Conservation (phyloP, 1,140 invertebrate species). For the Brevipalpus yothersi region DNA sequence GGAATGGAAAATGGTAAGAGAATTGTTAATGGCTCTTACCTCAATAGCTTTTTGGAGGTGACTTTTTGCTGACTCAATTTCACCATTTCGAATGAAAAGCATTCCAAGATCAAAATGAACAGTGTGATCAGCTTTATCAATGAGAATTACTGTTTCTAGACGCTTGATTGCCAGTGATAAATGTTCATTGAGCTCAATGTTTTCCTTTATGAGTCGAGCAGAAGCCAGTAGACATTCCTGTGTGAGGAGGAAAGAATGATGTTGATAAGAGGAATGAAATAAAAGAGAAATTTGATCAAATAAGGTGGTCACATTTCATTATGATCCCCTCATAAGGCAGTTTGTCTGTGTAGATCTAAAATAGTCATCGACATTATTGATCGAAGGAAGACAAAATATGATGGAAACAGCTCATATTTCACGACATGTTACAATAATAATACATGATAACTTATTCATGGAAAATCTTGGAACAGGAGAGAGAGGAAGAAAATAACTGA, state of each 20-base stretch:
- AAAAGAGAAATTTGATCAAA: background rate
- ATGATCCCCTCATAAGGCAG: background rate
- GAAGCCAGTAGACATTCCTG: constrained; percentile 4
- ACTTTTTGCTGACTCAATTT: background rate
- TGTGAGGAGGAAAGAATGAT: background rate
- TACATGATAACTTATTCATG: too few relatives aligned
- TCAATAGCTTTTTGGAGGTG: constrained; percentile 3
- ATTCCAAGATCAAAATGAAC: constrained; percentile 8
- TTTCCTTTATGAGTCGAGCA: constrained; percentile 8
- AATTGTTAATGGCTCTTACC: background rate
- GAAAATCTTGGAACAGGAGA: too few relatives aligned
- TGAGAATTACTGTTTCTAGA: background rate
- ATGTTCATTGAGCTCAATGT: background rate
- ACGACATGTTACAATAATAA: too few relatives aligned
- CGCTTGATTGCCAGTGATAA: constrained; percentile 3
- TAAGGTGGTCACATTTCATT: too few relatives aligned
- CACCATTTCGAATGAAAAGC: constrained; percentile 1
- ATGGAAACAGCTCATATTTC: too few relatives aligned
- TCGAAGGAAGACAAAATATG: too few relatives aligned
- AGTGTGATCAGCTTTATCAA: constrained; percentile 3
- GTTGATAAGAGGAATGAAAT: background rate
- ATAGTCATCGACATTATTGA: too few relatives aligned
- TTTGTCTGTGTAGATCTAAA: too few relatives aligned
- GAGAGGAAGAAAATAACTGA: too few relatives aligned
- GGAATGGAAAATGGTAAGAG: too few relatives aligned